Base-by-base conservation (phyloP, 2,113 vertebrate species). In the Dipodomys ordii region DNA sequence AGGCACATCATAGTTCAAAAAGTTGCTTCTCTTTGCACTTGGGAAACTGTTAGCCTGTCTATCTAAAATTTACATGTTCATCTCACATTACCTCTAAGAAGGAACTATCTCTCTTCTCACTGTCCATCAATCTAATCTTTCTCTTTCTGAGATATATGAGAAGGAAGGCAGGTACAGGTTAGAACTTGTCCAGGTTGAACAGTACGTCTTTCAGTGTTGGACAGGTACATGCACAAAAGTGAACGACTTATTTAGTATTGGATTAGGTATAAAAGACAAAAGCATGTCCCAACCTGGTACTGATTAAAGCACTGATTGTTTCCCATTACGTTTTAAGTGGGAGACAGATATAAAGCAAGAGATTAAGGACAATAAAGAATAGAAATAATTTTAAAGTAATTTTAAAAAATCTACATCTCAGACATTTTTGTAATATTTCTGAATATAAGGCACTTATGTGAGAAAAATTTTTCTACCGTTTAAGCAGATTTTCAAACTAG, bases 61-160 rank as follows among this genome's bases (percentile, higher is more conserved):
- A 81, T 88, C 90, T 90, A 65, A 94, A 96, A 83, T 79, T 83
- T 39, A 67, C 76, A 86, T 13, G 3, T 76, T 96, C 90, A 86
- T 71, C 72, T 94, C 87, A 72, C 16, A 13, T 82, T 85, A 23
- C 72, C 92, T 93, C 85, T n/a, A 81, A 90, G 67, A 89, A 95
- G 57, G 94, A 83, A 81, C 88, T 53, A 62, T 76, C n/a, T 88
- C 88, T 91, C 53, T 88, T 67, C 19, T 3, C 23, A 30, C 23
- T 53, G 28, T 80, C 46, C 53, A 67, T 91, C 62, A 53, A 2
- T 73, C 68, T 92, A 30, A 9, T 67, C 53, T 90, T n/a, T 93
- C 87, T 73, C 20, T 44, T 39, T 91, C 82, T 78, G 67, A 49
- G 74, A 3, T 73, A 28, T 39, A 19, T 19, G 23, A 7, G 23